Evolutionary conservation across 64 coral and sea anemone genomes (phyloP), one percentile per base, ranked within the genome.

Genomic region (Montipora cactus): DNA sequence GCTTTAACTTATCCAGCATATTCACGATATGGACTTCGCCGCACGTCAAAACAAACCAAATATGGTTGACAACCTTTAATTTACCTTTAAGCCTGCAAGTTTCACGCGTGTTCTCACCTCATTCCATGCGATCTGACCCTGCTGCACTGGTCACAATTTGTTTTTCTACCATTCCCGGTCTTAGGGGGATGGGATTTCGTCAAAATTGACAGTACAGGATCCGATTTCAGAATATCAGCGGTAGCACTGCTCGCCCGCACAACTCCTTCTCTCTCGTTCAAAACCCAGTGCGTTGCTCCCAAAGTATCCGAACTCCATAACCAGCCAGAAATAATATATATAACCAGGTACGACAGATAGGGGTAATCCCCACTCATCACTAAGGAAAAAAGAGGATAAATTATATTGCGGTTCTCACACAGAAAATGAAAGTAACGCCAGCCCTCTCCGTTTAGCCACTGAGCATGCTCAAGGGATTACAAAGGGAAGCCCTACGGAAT

Each of bases 221-320:
- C 96, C 47, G 89, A 92, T 88, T 98, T 98, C 77, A 98, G 83
- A 19, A 98, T 87, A 89, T 98, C 96, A 21, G 87, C 80, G 8
- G 49, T 77, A 44, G 47, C 93, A 79, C 81, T 76, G 66, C 91
- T 87, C 74, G 83, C 93, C 37, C 79, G 88, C 37, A 90, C 81
- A 16, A 98, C 93, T 79, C 88, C 93, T 64, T 93, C 96, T 75
- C 93, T 77, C 25, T 98, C 93, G 76, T 98, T 98, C 51, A 98
- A 64, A 81, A 95, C 95, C 96, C 96, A 98, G 23, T 98, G 93
- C 7, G 93, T 98, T 75, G 96, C 96, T 84, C 96, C 96, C 78
- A 93, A 80, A 47, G 93, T 90, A 90, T 95, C 89, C 78, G 96
- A 89, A 77, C 89, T 94, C 83, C 94, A 95, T 67, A 98, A 83